These are phyloP conservation scores for Erebia aethiops DNA, from an alignment of 2,888 invertebrate genomes.

Conservation along the genomic window DNA sequence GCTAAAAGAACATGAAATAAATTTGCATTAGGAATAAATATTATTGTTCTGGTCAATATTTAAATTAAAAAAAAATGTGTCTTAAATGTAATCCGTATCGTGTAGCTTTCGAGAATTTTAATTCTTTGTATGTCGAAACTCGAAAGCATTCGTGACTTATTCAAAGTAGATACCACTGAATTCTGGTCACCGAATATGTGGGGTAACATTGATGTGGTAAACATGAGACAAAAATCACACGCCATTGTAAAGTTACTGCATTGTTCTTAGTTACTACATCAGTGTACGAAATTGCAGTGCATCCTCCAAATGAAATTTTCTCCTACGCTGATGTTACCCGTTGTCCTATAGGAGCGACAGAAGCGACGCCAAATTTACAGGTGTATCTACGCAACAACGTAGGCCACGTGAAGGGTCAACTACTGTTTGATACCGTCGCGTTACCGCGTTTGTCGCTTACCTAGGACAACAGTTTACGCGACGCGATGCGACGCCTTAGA, in stretches of 20 bases:
- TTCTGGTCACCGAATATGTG: neutral
- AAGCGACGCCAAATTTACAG: too few relatives aligned
- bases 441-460: too few relatives aligned
- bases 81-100: neutral
- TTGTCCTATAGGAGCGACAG: too few relatives aligned
- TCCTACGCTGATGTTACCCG: neutral
- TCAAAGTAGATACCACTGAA: neutral
- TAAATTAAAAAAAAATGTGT: too few relatives aligned
- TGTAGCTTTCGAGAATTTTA: neutral
- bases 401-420: too few relatives aligned
- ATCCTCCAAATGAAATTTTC: neutral
- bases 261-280: neutral
- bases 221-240: slow-evolving; percentile 8
- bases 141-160: neutral
- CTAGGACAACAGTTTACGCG: too few relatives aligned
- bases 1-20: too few relatives aligned
- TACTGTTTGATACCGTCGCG: too few relatives aligned
- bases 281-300: neutral
- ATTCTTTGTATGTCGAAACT: neutral
- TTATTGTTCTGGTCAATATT: too few relatives aligned
- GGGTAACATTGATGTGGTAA: neutral
- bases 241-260: slow-evolving; percentile 12
- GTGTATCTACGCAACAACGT: too few relatives aligned
- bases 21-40: too few relatives aligned
- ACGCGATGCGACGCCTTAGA: too few relatives aligned